Evolutionary conservation across 1,140 invertebrate genomes (phyloP).

Genomic region (Druon quercuslanigerum): DNA sequence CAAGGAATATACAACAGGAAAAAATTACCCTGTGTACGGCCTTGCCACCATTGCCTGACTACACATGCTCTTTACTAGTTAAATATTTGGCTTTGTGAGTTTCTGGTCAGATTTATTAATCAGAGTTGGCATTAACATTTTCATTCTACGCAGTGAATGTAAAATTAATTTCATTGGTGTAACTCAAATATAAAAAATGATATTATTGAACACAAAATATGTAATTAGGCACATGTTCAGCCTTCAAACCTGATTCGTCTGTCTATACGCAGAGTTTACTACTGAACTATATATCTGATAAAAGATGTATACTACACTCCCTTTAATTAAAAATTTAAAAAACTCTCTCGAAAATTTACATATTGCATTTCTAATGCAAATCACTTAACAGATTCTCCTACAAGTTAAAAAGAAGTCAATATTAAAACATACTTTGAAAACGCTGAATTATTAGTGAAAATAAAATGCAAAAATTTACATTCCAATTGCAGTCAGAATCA

Average conservation of each 20-base stretch:
- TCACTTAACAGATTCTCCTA: not conserved
- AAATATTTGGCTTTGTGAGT: no score
- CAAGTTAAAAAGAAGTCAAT: not conserved
- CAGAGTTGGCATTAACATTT: no score
- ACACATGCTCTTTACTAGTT: no score
- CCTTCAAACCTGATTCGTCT: not conserved
- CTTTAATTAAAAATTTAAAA: not conserved
- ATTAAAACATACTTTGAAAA: not conserved
- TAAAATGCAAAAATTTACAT: constrained; percentile 5
- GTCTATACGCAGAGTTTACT: not conserved
- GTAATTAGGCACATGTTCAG: no score
- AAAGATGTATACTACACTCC: not conserved
- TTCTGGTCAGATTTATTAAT: no score
- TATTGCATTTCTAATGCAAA: not conserved
- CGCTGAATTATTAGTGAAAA: not conserved
- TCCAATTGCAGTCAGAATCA: constrained; percentile 5
- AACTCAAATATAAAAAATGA: no score
- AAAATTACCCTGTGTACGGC: no score
- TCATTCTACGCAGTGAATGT: no score
- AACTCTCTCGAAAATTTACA: not conserved
- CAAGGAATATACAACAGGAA: no score
- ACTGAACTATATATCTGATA: not conserved
- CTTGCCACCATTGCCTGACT: no score
- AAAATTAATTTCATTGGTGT: no score
- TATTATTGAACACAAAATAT: no score